Percentiles rank a stretch among this genome's conserved stretches.
phyloP scores from a whole-genome alignment of 2,888 invertebrate species.

The Pyralis farinalis region DNA sequence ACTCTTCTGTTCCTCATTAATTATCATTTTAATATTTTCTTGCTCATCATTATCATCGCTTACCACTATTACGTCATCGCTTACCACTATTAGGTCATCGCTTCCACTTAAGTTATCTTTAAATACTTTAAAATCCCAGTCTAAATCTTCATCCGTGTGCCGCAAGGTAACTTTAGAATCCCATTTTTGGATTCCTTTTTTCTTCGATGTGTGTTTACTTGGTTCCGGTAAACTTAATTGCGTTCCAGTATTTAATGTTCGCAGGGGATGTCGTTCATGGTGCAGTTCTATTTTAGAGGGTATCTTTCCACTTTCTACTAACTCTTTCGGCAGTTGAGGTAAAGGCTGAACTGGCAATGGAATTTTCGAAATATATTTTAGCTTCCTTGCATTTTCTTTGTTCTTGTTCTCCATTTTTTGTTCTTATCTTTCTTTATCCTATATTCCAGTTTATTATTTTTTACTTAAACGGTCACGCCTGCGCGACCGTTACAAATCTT shows the following conservation, averaged over 20 bases:
- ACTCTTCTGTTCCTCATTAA: constrained; percentile 21
- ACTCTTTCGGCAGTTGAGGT: constrained; percentile 44
- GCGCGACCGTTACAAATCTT: constrained; percentile 36
- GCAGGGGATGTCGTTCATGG: constrained; percentile 38
- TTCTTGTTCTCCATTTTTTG: constrained; percentile 30
- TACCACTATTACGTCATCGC: constrained; percentile 11
- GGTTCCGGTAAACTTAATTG: constrained; percentile 21
- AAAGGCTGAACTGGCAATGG: constrained; percentile 50
- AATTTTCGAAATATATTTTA: constrained; percentile 39
- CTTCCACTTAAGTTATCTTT: constrained; percentile 30
- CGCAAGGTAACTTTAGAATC: constrained; percentile 46
- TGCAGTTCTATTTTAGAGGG: constrained; percentile 8
- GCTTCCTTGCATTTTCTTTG: constrained; percentile 45
- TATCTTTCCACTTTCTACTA: constrained; percentile 26
- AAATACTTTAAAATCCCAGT: constrained; percentile 43
- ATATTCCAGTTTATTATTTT: constrained; percentile 9
- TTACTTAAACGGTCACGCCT: constrained; percentile 41
- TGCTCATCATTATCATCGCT: constrained; percentile 35
- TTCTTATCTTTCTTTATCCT: too few species aligned
- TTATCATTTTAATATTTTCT: constrained; percentile 18
- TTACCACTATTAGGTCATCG: too few species aligned
- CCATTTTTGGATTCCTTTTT: constrained; percentile 23
- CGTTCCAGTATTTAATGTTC: constrained; percentile 33
- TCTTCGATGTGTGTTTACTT: constrained; percentile 16
- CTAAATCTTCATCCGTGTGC: constrained; percentile 31